Conservation (phyloP, 2,113 vertebrate genomes). For the Toxotes chatareus region DNA sequence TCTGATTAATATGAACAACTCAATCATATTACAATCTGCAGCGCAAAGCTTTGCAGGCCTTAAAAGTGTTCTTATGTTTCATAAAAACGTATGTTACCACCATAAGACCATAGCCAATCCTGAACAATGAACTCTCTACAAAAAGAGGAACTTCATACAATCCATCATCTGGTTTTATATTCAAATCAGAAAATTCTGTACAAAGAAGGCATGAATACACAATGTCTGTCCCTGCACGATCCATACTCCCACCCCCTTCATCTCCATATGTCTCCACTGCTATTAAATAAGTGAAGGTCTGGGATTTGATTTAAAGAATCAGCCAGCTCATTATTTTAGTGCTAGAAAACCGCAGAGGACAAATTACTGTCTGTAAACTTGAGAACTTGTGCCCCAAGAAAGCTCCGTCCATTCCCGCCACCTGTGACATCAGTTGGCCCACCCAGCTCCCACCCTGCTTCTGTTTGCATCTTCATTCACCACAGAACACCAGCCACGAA, state of each 20-base stretch:
- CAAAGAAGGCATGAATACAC: conserved; percentile 73
- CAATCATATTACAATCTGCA: conserved; percentile 59
- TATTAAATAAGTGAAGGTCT: conserved; percentile 29
- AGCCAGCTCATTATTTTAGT: conserved; percentile 13
- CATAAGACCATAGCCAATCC: conserved; percentile 45
- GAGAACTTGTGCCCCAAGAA: conserved; percentile 26
- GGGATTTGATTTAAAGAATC: conserved; percentile 34
- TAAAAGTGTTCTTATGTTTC: conserved; percentile 58
- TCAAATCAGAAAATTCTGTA: conserved; percentile 72
- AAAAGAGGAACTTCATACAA: conserved; percentile 63
- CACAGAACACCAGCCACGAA: conserved; percentile 9
- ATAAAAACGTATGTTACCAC: conserved; percentile 54
- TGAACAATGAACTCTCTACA: conserved; percentile 34
- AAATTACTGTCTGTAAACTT: conserved; percentile 52
- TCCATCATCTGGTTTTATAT: conserved; percentile 56
- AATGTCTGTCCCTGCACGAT: conserved; percentile 28
- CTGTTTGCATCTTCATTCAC: conserved; percentile 40
- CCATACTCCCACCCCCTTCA: conserved; percentile 1
- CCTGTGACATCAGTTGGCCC: conserved; percentile 4
- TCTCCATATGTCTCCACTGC: conserved; percentile 4
- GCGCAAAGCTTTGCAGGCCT: conserved; percentile 57
- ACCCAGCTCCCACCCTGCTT: not conserved
- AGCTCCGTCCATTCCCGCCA: not conserved
- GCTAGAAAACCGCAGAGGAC: conserved; percentile 35
- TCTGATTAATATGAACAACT: conserved; percentile 65